Percentiles rank a stretch among this genome's conserved stretches.
Evolutionary conservation across 2,113 vertebrate species (phyloP).

Genomic region (Ictidomys tridecemlineatus): DNA sequence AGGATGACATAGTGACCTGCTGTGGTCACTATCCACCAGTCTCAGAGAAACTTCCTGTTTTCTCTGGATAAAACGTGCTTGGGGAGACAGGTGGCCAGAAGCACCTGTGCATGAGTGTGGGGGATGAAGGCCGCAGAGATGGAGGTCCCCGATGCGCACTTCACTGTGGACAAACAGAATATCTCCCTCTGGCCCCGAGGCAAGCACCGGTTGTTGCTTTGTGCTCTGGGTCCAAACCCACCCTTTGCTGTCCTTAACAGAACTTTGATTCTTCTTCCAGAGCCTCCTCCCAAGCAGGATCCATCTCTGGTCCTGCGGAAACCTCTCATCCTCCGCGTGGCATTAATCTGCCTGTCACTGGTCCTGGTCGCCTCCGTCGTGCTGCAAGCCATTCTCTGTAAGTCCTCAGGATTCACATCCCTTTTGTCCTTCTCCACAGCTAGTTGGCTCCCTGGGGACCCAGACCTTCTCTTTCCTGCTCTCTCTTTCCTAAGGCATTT

Average conservation of each 20-base stretch:
- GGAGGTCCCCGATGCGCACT: background rate
- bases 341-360: constrained; percentile 37
- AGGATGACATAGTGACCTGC: background rate
- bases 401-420: background rate
- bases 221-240: background rate
- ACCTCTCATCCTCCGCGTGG: background rate
- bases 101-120: background rate
- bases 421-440: background rate
- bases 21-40: background rate
- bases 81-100: background rate
- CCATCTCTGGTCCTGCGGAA: background rate
- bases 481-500: background rate
- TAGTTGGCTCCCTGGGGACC: background rate
- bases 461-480: background rate
- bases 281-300: background rate
- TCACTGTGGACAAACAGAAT: constrained; percentile 78
- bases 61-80: constrained; percentile 53
- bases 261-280: constrained; percentile 21
- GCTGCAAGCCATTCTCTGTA: constrained; percentile 75
- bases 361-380: background rate
- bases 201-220: background rate
- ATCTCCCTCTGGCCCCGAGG: constrained; percentile 80
- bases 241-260: background rate
- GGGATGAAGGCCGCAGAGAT: constrained; percentile 59
- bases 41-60: constrained; percentile 55